Evolutionary conservation across 2,797 vertebrate genomes (phyloP), one percentile per base, ranked within the genome.

Genomic region (Danio choprae): DNA sequence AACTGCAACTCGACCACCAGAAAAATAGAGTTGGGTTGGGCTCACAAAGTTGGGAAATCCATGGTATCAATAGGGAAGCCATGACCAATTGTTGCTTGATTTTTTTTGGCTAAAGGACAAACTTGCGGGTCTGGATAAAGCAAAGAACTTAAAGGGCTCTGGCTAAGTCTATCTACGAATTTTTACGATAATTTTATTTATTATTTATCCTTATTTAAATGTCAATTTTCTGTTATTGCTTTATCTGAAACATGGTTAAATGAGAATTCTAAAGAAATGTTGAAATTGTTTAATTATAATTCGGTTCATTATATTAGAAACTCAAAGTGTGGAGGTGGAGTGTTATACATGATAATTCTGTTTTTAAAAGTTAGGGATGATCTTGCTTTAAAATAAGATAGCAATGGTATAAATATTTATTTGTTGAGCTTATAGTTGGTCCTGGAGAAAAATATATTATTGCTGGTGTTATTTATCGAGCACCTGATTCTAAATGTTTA

Each of bases 91-190:
- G 59, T 56, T 18, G 16, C 48, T 5, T 12, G 11, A 48, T 29
- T 15, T 48, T 8, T 15, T 65, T 55, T 0, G 38, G 44, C 12
- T 77, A 20, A 67, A 74, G 38, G 40, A 74, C 18, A 74, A 74
- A 67, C 53, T 22, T 81, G 50, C 51, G 10, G 58, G 73, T 67
- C 13, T 74, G 22, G 71, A 68, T 51, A 69, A 69, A 68, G 51
- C 71, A 12, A 74, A 76, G 29, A 68, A 71, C 4, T 29, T 65
- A 2, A 41, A 80, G 16, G 60, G 60, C 10, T 56, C 69, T 13
- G 36, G 15, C n/a, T 55, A 58, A 63, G 15, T 43, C n/a, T 63
- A 0, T 63, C 40, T 18, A 18, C 9, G 16, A 63, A 43, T 63
- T 43, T 41, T 64, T n/a, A n/a, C n/a, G 60, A 43, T n/a, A 43